Evolutionary conservation across 1,140 invertebrate genomes (phyloP).

Genomic region (Trichonephila inaurata): DNA sequence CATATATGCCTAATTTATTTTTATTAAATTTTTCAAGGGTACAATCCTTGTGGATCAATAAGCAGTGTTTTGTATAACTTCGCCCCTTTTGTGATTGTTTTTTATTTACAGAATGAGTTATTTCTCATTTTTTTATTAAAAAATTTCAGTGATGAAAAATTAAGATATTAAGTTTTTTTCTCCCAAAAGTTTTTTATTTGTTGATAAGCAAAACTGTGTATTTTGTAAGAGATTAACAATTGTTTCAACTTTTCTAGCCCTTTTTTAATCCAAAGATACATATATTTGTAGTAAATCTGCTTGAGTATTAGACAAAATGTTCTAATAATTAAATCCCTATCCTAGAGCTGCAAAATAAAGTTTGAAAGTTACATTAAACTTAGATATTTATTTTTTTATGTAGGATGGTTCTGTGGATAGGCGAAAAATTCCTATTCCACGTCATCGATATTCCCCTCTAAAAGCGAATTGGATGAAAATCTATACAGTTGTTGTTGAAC

Average conservation of each 20-base stretch:
- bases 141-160: too few species aligned
- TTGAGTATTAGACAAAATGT: not conserved
- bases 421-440: conserved; percentile 85
- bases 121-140: too few species aligned
- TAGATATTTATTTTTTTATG: not conserved
- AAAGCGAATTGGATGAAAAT: conserved; percentile 99
- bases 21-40: too few species aligned
- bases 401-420: conserved; percentile 80
- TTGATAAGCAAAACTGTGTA: too few species aligned
- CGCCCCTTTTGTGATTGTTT: too few species aligned
- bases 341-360: not conserved
- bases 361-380: not conserved
- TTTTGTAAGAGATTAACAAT: not conserved
- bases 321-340: not conserved
- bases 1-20: too few species aligned
- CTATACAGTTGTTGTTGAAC: conserved; percentile 96
- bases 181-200: too few species aligned
- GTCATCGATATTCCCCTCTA: conserved; percentile 92
- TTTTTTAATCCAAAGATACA: not conserved
- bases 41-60: too few species aligned
- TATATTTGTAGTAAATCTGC: not conserved
- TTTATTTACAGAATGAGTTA: too few species aligned
- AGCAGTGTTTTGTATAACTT: too few species aligned
- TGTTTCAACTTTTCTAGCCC: not conserved
- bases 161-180: too few species aligned